phyloP scores from a whole-genome alignment of 2,888 invertebrate species.

The Ptycholaimellus sp. region DNA sequence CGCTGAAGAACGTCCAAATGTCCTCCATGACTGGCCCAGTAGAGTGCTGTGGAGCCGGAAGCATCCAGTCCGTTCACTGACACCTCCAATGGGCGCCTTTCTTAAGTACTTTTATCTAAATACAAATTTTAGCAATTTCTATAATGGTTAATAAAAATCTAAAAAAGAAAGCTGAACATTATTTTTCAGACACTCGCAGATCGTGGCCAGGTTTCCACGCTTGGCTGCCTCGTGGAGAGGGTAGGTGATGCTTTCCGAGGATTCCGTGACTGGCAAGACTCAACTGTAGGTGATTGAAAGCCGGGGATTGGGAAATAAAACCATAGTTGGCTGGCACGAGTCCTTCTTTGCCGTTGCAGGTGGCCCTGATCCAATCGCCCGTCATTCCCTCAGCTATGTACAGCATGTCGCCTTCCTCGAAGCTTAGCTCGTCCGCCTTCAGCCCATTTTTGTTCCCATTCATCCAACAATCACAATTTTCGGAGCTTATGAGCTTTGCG shows the following conservation, averaged over 20 bases:
- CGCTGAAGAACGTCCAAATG: conserved; percentile 36
- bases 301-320: too few relatives aligned
- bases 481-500: too few relatives aligned
- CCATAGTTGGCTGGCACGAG: conserved; percentile 41
- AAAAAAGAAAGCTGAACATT: too few relatives aligned
- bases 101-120: too few relatives aligned
- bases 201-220: conserved; percentile 36
- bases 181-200: conserved; percentile 36
- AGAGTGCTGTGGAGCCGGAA: conserved; percentile 38
- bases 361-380: conserved; percentile 39
- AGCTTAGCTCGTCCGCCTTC: conserved; percentile 39
- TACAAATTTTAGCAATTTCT: too few relatives aligned
- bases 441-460: too few relatives aligned
- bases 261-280: conserved; percentile 38
- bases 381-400: conserved; percentile 13
- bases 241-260: conserved; percentile 35
- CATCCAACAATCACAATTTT: too few relatives aligned
- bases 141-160: too few relatives aligned
- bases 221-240: conserved; percentile 41
- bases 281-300: too few relatives aligned
- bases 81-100: conserved; percentile 26
- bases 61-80: conserved; percentile 40
- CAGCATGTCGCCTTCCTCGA: conserved; percentile 37
- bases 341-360: conserved; percentile 34
- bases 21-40: conserved; percentile 39